Conservation (phyloP, 2,888 invertebrate species). For the Nomada ruficornis region DNA sequence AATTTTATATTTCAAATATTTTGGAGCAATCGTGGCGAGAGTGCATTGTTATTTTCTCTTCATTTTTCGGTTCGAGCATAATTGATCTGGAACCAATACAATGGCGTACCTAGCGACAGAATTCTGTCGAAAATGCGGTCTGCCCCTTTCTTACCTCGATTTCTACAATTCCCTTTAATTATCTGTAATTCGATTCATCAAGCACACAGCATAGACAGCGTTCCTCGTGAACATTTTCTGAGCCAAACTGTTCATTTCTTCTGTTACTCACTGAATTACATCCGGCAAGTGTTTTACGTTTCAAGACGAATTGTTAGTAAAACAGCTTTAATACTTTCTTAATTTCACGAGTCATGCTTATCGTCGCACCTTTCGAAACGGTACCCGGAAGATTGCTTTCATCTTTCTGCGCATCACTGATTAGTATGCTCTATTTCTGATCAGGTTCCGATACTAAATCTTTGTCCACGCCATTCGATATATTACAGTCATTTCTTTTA, state of each 20-base stretch:
- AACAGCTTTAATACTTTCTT: constrained; percentile 1
- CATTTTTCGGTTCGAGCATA: background rate
- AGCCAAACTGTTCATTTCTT: background rate
- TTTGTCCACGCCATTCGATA: background rate
- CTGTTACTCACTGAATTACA: background rate
- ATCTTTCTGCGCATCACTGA: constrained; percentile 46
- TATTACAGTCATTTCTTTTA: too few species aligned
- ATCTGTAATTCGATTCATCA: constrained; percentile 29
- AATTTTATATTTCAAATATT: too few species aligned
- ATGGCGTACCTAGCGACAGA: background rate
- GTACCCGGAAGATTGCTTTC: constrained; percentile 44
- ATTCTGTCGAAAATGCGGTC: constrained; percentile 12
- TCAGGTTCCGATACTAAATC: constrained; percentile 20
- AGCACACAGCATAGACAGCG: background rate
- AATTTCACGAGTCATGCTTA: constrained; percentile 17
- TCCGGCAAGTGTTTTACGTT: background rate
- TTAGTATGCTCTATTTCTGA: constrained; percentile 52
- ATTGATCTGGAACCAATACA: background rate
- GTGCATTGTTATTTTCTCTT: background rate
- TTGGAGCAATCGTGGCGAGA: too few species aligned
- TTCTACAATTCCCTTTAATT: constrained; percentile 9
- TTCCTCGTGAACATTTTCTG: constrained; percentile 12
- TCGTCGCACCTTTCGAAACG: constrained; percentile 23
- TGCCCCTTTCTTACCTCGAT: background rate
- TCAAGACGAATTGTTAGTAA: background rate